Conservation (phyloP, 64 coral and sea anemone genomes). For the Platygyra sinensis region DNA sequence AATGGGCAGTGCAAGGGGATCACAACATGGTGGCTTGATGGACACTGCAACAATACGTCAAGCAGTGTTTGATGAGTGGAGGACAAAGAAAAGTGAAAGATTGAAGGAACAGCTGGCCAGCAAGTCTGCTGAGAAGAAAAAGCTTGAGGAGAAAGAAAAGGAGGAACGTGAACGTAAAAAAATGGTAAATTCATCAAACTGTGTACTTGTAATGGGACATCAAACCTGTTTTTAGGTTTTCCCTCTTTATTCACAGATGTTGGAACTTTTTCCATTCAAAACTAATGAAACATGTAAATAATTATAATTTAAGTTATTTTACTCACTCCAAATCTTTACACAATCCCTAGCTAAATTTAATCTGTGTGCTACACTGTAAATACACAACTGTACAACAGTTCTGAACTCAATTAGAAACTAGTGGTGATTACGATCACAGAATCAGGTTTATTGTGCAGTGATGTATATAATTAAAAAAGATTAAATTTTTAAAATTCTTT, state of each 20-base stretch:
- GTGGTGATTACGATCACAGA: too few species aligned
- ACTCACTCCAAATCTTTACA: too few species aligned
- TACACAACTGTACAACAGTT: too few species aligned
- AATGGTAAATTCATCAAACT: constrained; percentile 34
- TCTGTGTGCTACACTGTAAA: too few species aligned
- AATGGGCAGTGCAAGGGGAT: constrained; percentile 39
- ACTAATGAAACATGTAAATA: too few species aligned
- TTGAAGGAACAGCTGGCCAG: constrained; percentile 66
- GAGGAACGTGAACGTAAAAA: constrained; percentile 67
- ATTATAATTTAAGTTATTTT: too few species aligned
- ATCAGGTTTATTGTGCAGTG: too few species aligned
- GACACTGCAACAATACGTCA: constrained; percentile 77
- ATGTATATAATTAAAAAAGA: too few species aligned
- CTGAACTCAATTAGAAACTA: too few species aligned
- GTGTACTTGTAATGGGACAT: neutral
- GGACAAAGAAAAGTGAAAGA: constrained; percentile 71
- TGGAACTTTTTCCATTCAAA: too few species aligned
- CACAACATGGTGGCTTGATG: constrained; percentile 53
- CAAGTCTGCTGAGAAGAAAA: constrained; percentile 78
- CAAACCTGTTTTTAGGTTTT: neutral
- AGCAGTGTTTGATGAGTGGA: constrained; percentile 89
- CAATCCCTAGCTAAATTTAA: too few species aligned
- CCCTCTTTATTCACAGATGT: too few species aligned
- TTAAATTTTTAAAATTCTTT: neutral
- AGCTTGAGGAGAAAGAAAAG: constrained; percentile 64